Conservation (phyloP, 2,113 vertebrate genomes). For the Polypterus senegalus region DNA sequence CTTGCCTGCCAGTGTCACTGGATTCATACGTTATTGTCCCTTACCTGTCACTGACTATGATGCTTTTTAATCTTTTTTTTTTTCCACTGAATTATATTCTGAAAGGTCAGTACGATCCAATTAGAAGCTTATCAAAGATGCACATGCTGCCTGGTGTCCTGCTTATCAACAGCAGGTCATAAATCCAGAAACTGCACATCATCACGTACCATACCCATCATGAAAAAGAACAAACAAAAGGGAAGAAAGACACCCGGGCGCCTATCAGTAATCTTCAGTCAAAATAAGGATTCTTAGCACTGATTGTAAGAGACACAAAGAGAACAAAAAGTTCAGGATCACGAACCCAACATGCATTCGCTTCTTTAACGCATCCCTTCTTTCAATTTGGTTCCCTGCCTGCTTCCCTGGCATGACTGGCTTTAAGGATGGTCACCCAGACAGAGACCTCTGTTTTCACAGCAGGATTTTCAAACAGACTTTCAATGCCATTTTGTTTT, state of each 20-base stretch:
- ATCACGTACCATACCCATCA: slow-evolving; percentile 46
- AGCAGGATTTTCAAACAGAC: not conserved
- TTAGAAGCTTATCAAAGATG: slow-evolving; percentile 76
- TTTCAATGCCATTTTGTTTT: not conserved
- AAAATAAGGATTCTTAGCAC: too few relatives aligned
- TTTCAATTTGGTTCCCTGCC: too few relatives aligned
- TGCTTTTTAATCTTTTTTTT: slow-evolving; percentile 57
- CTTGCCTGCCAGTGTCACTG: slow-evolving; percentile 46
- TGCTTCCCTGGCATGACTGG: too few relatives aligned
- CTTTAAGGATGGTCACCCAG: not conserved
- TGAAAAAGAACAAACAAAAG: slow-evolving; percentile 31
- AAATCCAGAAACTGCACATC: slow-evolving; percentile 57
- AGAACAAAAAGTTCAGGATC: too few relatives aligned
- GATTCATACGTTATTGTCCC: slow-evolving; percentile 65
- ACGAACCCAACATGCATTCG: too few relatives aligned
- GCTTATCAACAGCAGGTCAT: slow-evolving; percentile 55
- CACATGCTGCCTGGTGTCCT: slow-evolving; percentile 48
- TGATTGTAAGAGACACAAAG: too few relatives aligned
- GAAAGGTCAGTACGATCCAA: slow-evolving; percentile 70
- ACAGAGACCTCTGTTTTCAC: not conserved
- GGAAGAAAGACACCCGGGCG: slow-evolving; percentile 30
- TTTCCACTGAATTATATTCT: slow-evolving; percentile 58
- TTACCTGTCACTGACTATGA: slow-evolving; percentile 60
- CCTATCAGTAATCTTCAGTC: slow-evolving; percentile 14
- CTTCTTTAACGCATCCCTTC: too few relatives aligned